Base-by-base conservation (phyloP, 2,888 invertebrate species). In the Diarsia rubi region DNA sequence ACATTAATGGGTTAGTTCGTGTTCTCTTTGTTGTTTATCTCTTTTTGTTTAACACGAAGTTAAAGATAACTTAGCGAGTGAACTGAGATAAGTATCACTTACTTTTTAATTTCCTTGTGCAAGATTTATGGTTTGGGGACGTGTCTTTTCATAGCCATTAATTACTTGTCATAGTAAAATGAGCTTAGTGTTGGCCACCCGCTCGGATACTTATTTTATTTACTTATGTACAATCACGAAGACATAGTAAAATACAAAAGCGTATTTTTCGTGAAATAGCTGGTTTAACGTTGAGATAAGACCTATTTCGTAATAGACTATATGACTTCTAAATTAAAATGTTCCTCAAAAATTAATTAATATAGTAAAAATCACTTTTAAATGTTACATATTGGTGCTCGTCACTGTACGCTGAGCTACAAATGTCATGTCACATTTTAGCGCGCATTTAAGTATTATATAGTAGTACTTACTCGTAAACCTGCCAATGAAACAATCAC, bases 31-130 rank as follows among this genome's bases (percentile, higher is more conserved):
- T 52, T 1, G 52, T 82, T 87, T 86, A 87, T 87, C 87, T 81
- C 66, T 24, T 77, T 83, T 81, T 77, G 70, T 83, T 84, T 87
- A 82, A 86, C 87, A 87, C 87, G 87, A 87, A 72, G 64, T 81
- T 64, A 44, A n/a, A 77, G 81, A 82, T 81, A 74, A 77, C 42
- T 67, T 76, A 66, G 71, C 79, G 75, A 82, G 64, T 47, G 19
- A 78, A 80, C 65, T 63, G 42, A 76, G 86, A 86, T 86, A 77
- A 52, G 62, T 69, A 85, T 86, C 86, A n/a, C 21, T 64, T n/a
- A 75, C 69, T 85, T 74, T 86, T 81, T 80, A 82, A 83, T 79
- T 81, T 80, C 64, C 63, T 69, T 67, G 68, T 73, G 37, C 47
- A 79, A 60, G 67, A 72, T 64, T 78, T 77, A 77, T 67, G 64